Conservation (phyloP, 2,113 vertebrate species). For the Anolis carolinensis region DNA sequence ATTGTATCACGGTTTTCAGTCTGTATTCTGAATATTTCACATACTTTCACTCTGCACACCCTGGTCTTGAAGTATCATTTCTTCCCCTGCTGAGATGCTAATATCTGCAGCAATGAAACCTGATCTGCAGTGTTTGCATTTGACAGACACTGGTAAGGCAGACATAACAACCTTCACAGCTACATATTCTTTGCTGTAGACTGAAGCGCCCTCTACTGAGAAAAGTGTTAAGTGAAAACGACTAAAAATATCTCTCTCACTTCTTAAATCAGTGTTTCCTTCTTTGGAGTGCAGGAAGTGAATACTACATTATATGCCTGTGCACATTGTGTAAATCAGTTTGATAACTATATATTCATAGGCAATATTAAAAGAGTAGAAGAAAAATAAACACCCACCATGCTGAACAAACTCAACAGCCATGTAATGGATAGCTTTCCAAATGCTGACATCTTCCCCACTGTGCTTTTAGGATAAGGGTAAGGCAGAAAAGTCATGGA, state of each 20-base stretch:
- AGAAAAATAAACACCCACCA: too few species aligned
- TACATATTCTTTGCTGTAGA: conserved; percentile 31
- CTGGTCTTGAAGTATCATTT: neutral
- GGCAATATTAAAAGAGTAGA: neutral
- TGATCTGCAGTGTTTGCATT: neutral
- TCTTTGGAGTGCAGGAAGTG: too few species aligned
- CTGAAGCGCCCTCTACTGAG: conserved; percentile 72
- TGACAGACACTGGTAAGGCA: conserved; percentile 1
- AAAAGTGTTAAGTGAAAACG: conserved; percentile 19
- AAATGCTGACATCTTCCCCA: too few species aligned
- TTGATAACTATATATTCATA: neutral
- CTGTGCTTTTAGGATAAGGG: neutral
- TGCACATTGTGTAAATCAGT: neutral
- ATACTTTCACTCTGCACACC: neutral
- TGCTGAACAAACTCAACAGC: too few species aligned
- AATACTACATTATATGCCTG: neutral
- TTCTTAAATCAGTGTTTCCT: neutral
- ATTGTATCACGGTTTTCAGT: neutral
- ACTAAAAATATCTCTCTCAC: neutral
- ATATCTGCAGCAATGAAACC: neutral
- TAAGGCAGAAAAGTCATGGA: neutral
- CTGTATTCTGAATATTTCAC: fast-evolving
- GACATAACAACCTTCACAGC: fast-evolving
- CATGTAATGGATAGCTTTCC: too few species aligned
- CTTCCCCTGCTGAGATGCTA: neutral